These are phyloP conservation scores for Dolichoris vasculosae DNA, from an alignment of 1,140 invertebrate genomes.

Conservation along the genomic window DNA sequence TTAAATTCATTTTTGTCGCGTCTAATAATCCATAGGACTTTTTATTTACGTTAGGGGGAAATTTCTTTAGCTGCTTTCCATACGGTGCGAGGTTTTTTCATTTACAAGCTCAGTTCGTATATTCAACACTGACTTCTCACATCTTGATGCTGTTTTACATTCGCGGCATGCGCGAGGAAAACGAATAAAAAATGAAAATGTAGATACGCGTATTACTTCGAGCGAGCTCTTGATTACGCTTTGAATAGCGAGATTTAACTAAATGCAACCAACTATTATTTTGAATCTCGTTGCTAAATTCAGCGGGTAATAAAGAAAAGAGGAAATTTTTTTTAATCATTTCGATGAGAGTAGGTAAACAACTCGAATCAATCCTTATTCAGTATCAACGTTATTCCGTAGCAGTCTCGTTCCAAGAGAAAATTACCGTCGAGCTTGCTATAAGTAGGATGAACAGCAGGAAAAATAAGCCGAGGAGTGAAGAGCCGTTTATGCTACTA, in stretches of 20 bases:
- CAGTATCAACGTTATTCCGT: background rate
- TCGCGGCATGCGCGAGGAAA: background rate
- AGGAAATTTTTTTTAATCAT: background rate
- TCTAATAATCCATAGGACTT: slow-evolving; percentile 27
- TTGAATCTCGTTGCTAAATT: background rate
- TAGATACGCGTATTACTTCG: too few species aligned
- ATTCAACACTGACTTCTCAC: background rate
- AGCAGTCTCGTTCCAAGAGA: background rate
- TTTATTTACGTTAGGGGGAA: background rate
- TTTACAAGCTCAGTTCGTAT: background rate
- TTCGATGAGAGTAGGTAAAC: background rate
- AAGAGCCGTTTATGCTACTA: background rate
- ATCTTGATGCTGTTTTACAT: background rate
- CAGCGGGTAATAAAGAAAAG: background rate
- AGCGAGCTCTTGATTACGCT: too few species aligned
- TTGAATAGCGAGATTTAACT: background rate
- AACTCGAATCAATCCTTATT: background rate
- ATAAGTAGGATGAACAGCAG: background rate
- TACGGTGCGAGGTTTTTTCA: background rate
- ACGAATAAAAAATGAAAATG: background rate
- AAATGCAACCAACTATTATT: background rate
- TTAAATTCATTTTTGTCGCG: background rate
- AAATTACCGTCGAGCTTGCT: background rate
- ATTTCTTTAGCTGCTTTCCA: background rate
- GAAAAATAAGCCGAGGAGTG: background rate